Evolutionary conservation across 2,113 vertebrate genomes (phyloP).

Genomic region (Catharus bicknelli): DNA sequence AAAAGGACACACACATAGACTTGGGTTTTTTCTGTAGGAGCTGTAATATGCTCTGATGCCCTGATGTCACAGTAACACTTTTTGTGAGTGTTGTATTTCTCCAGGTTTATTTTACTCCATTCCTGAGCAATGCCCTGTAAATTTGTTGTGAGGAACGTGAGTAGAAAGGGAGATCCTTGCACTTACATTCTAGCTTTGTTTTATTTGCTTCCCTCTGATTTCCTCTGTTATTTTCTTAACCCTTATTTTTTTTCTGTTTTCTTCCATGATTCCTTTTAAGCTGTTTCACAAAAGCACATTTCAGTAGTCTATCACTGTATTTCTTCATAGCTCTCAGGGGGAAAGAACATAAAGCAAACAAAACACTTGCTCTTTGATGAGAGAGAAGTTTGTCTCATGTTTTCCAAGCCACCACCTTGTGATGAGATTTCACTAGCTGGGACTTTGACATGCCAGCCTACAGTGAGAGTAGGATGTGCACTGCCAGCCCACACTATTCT

Average conservation of each 20-base stretch:
- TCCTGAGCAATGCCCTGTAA: not conserved
- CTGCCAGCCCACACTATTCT: not conserved
- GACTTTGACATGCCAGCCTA: not conserved
- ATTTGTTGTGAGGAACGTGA: rapidly evolving
- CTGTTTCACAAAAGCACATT: not conserved
- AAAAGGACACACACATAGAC: rapidly evolving
- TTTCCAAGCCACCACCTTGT: slow-evolving; percentile 5
- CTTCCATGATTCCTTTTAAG: not conserved
- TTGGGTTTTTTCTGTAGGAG: not conserved
- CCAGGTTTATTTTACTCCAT: not conserved
- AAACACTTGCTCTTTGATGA: not conserved
- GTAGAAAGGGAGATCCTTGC: not conserved
- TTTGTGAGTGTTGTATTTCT: not conserved
- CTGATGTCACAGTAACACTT: too few relatives aligned
- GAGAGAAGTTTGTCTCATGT: not conserved
- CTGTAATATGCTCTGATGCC: not conserved
- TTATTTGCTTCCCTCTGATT: not conserved
- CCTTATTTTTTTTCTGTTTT: not conserved
- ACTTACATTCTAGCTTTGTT: not conserved
- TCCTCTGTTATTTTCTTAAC: not conserved
- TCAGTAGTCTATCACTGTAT: not conserved
- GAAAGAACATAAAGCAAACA: not conserved
- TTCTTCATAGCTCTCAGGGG: not conserved
- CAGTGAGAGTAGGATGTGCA: not conserved
- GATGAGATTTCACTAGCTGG: not conserved